Conservation (phyloP, 1,140 invertebrate species). For the Zaprionus lachaisei region DNA sequence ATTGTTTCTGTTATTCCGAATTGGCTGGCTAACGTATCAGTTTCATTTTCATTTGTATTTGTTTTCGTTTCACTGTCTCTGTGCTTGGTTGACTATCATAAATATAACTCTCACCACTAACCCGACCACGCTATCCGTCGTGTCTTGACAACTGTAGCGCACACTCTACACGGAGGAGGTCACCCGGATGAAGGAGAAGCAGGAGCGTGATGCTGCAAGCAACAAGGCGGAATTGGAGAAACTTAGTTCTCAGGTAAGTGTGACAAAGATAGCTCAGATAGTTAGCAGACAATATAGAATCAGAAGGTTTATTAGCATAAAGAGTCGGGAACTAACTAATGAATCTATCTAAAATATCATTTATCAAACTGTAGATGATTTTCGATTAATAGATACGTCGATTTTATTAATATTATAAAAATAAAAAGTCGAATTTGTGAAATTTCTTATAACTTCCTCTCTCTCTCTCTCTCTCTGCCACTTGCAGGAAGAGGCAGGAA, state of each 20-base stretch:
- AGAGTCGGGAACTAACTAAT: not conserved
- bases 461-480: not conserved
- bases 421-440: not conserved
- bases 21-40: not conserved
- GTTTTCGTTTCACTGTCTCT: slow-evolving; percentile 20
- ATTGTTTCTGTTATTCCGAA: not conserved
- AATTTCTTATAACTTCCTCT: not conserved
- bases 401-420: not conserved
- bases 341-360: not conserved
- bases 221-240: slow-evolving; percentile 57
- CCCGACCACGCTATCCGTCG: not conserved
- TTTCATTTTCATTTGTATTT: slow-evolving; percentile 13
- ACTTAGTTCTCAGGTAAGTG: slow-evolving; percentile 61
- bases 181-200: slow-evolving; percentile 84
- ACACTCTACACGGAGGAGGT: slow-evolving; percentile 84
- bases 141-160: slow-evolving; percentile 64
- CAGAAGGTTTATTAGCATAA: not conserved
- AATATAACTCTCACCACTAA: slow-evolving; percentile 16
- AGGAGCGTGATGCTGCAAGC: slow-evolving; percentile 68
- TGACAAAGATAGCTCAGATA: not conserved
- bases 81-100: not conserved
- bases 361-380: not conserved
- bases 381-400: not conserved
- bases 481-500: slow-evolving; percentile 1
- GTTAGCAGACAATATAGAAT: not conserved